Evolutionary conservation across 2,888 invertebrate genomes (phyloP).

Genomic region (Caenorhabditis sp.): DNA sequence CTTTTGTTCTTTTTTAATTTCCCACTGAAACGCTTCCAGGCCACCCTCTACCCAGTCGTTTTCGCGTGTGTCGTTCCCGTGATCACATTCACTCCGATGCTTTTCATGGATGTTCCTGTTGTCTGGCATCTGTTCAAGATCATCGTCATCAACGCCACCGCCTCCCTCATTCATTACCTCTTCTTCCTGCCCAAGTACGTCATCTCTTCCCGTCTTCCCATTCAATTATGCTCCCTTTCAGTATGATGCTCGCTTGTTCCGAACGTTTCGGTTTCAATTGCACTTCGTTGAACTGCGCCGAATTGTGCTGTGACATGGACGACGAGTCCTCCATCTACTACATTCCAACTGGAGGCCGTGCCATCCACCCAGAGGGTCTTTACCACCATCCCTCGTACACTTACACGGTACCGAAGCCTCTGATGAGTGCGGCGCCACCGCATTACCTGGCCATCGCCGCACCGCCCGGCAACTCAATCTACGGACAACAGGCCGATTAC

Average conservation of each 20-base stretch:
- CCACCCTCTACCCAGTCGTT: conserved; percentile 63
- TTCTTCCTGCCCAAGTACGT: conserved; percentile 72
- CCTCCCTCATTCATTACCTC: conserved; percentile 70
- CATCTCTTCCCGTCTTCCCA: neutral
- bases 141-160: conserved; percentile 65
- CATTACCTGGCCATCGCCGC: conserved; percentile 65
- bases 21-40: conserved; percentile 45
- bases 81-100: conserved; percentile 67
- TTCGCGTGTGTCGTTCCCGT: conserved; percentile 66
- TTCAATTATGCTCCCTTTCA: conserved; percentile 40
- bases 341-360: conserved; percentile 69
- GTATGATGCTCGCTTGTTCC: conserved; percentile 71
- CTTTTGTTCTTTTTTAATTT: too few species aligned
- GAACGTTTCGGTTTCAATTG: conserved; percentile 66
- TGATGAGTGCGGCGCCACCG: conserved; percentile 61
- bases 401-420: conserved; percentile 60
- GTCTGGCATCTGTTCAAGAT: conserved; percentile 73
- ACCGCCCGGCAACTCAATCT: conserved; percentile 51
- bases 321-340: conserved; percentile 73
- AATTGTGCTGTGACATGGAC: conserved; percentile 69
- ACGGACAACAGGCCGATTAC: conserved; percentile 32
- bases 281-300: conserved; percentile 56
- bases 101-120: conserved; percentile 70
- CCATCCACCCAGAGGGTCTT: conserved; percentile 63
- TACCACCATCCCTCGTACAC: conserved; percentile 66